Evolutionary conservation across 2,797 vertebrate species (phyloP), one percentile per base, ranked within the genome.

Genomic region (Babyrousa celebensis): DNA sequence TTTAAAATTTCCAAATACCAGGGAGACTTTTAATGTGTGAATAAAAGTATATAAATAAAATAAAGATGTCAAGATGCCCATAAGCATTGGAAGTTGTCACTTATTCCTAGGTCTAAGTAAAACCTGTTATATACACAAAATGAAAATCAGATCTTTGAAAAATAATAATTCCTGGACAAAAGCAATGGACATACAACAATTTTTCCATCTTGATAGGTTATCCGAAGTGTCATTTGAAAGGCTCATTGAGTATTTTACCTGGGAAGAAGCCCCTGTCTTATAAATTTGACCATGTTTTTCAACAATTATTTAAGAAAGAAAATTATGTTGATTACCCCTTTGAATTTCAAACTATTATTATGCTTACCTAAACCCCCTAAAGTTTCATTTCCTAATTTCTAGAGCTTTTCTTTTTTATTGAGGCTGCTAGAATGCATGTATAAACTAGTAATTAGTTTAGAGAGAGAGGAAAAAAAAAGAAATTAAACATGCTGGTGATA

Each of bases 1-100:
- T 95, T 96, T 0, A 71, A 91, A 96, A 91, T 95, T 97, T 92
- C 27, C 52, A 94, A 77, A 90, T 92, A 90, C 29, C 18, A 90
- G 84, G 40, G 65, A 84, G n/a, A 67, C 63, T 95, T 91, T 92
- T 78, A 74, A 98, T 89, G 58, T 91, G 14, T 77, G 79, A 91
- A 23, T 93, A 92, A 90, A 96, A 91, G 93, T 95, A 72, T 92
- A 77, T 62, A 94, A 91, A 94, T 86, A 82, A 90, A 96, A 95
- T 91, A 23, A 95, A 83, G 20, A 43, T 83, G 21, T 88, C 36
- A 43, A 86, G 78, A 94, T 87, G 48, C 52, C 48, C 25, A 48
- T 11, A 71, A 77, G 54, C 52, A 70, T 88, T 91, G 11, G 67
- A 87, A 85, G 32, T 85, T 96, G 71, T 87, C 72, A 71, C 36